Base-by-base conservation (phyloP, 2,888 invertebrate species). In the Argyresthia albistria region DNA sequence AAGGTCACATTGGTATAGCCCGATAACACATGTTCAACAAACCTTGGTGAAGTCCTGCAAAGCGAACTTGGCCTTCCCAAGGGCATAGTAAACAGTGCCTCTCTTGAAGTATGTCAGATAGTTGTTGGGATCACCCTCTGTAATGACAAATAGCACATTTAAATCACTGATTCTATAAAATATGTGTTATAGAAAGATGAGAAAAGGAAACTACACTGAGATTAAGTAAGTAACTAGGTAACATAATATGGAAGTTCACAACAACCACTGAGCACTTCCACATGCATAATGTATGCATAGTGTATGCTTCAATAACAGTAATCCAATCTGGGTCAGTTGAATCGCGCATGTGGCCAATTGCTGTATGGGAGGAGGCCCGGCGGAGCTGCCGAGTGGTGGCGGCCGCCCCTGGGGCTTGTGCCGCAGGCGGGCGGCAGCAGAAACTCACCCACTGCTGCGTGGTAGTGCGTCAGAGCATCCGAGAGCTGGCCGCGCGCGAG, bases 401-500 rank as follows among this genome's bases (percentile, higher is more conserved):
- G 39, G 39, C 39, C 3, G 39, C 10, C 3, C 4, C n/a, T 8
- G 39, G 39, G 39, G 8, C 10, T 8, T n/a, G 39, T 9, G 46
- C 12, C n/a, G 14, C 43, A 12, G 14, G 14, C n/a, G 8, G 8
- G 43, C 12, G 14, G 14, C 46, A 53, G 42, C n/a, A 53, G 15
- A 43, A 9, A 76, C 93, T 89, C 74, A 95, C 96, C 98, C 64
- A 99, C 96, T 63, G 99, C 99, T 57, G 97, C 95, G 89, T 99
- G 98, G 83, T 97, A 99, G 76, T 99, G 98, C 56, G 96, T 95
- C 50, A 99, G 83, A 9, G 99, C 99, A 88, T 99, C 99, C 48
- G 96, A 93, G 58, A 98, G 91, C 76, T 99, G 97, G 37, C 98
- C 98, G 60, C 93, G 92, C 43, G 96, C 94, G 65, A 99, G 88